Evolutionary conservation across 2,797 vertebrate species (phyloP).

Genomic region (Etheostoma nigrum): DNA sequence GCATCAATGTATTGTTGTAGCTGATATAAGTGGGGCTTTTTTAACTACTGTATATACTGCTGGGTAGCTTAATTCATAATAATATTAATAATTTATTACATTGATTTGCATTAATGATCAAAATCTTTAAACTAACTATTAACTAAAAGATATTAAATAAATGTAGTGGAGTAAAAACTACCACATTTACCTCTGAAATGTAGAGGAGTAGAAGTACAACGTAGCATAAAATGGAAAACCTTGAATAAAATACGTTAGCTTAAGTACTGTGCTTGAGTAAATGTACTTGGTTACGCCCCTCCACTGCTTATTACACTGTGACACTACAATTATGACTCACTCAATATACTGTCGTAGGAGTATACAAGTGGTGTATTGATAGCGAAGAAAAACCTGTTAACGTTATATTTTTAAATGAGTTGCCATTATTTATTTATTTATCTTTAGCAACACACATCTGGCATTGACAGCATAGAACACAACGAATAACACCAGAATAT

Average conservation of each 20-base stretch:
- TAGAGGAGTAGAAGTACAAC: too few relatives aligned
- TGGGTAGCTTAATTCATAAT: not conserved
- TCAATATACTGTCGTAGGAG: not conserved
- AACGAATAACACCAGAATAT: not conserved
- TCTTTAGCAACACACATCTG: not conserved
- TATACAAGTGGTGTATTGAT: not conserved
- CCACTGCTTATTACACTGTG: too few relatives aligned
- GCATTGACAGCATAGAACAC: not conserved
- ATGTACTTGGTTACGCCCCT: too few relatives aligned
- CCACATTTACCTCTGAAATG: not conserved
- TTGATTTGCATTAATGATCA: not conserved
- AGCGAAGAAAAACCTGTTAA: too few relatives aligned
- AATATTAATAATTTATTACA: not conserved
- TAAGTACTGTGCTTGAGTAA: too few relatives aligned
- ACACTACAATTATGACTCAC: too few relatives aligned
- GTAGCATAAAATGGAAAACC: too few relatives aligned
- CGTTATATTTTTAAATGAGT: not conserved
- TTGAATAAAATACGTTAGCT: too few relatives aligned
- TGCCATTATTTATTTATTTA: not conserved
- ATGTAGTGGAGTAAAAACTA: not conserved
- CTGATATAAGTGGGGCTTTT: too few relatives aligned
- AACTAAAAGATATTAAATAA: not conserved
- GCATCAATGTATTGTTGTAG: too few relatives aligned
- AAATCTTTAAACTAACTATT: not conserved
- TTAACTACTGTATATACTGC: too few relatives aligned